Conservation (phyloP, 2,888 invertebrate species). For the Gerosis bhagava region DNA sequence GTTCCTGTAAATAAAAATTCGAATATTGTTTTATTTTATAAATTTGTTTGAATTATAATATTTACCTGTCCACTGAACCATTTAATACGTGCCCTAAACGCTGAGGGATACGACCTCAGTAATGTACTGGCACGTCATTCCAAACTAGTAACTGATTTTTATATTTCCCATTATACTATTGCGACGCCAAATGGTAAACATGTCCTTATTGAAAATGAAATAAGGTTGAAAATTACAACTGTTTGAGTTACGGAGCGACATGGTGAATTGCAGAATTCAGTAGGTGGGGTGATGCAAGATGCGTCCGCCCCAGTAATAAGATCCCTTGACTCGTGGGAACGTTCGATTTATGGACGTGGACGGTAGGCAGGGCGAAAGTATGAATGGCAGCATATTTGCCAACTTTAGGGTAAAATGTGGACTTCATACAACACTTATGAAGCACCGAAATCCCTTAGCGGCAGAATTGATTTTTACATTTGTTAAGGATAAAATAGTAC, state of each 20-base stretch:
- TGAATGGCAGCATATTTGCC: conserved; percentile 27
- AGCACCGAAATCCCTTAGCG: background rate
- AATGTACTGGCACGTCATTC: conserved; percentile 67
- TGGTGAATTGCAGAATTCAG: conserved; percentile 33
- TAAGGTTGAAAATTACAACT: conserved; percentile 38
- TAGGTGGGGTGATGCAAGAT: conserved; percentile 55
- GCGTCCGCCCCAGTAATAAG: conserved; percentile 58
- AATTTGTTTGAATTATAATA: conserved; percentile 77
- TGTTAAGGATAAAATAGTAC: too few species aligned
- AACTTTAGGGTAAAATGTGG: conserved; percentile 10
- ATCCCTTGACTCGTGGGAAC: conserved; percentile 73
- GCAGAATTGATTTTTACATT: background rate
- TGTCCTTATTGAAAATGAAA: conserved; percentile 21
- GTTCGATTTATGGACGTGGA: conserved; percentile 35
- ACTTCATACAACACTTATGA: conserved; percentile 8
- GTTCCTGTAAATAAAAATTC: too few species aligned
- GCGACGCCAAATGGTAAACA: conserved; percentile 6
- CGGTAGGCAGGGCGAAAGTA: conserved; percentile 9
- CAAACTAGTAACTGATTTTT: conserved; percentile 72
- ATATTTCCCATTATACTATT: conserved; percentile 40
- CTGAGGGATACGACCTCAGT: conserved; percentile 58
- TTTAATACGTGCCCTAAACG: conserved; percentile 58
- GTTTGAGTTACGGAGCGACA: background rate
- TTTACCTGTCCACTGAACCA: conserved; percentile 78
- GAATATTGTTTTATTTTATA: too few species aligned